phyloP scores from a whole-genome alignment of 1,140 invertebrate genomes.

The Eciton burchellii region DNA sequence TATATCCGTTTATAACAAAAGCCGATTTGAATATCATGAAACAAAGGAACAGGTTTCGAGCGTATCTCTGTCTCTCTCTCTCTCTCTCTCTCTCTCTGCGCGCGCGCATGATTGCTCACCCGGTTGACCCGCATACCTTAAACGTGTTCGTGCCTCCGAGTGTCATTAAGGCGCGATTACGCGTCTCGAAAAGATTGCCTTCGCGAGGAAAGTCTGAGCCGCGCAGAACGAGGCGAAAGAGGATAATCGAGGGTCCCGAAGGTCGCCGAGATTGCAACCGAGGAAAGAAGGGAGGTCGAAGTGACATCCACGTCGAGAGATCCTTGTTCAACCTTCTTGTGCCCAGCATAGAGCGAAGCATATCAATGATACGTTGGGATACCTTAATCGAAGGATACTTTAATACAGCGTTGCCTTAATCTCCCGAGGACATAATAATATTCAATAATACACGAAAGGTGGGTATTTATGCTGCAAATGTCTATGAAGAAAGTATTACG shows the following conservation, averaged over 20 bases:
- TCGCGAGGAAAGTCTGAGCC: neutral
- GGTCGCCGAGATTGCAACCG: conserved; percentile 17
- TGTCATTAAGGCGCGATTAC: conserved; percentile 42
- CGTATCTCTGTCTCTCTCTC: conserved; percentile 1
- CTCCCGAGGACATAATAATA: no score
- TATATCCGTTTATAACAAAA: conserved; percentile 5
- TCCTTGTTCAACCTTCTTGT: neutral
- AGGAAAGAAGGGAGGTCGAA: conserved; percentile 1
- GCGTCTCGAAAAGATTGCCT: conserved; percentile 33
- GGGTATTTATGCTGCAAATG: no score
- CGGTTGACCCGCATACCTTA: conserved; percentile 50
- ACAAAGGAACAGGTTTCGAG: conserved; percentile 31
- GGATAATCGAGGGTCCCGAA: conserved; percentile 19
- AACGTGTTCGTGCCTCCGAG: conserved; percentile 47
- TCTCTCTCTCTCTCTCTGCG: no score
- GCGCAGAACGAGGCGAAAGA: conserved; percentile 2
- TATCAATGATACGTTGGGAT: neutral
- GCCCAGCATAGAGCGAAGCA: neutral
- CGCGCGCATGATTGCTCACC: conserved; percentile 26
- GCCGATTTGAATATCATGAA: neutral
- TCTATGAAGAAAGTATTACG: no score
- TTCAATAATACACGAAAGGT: no score
- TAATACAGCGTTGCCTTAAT: no score
- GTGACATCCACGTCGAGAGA: neutral
- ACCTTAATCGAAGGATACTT: neutral